Percentiles rank a stretch among this genome's conserved stretches.
Conservation (phyloP, 2,888 invertebrate species). For the Drosophila mulleri region DNA sequence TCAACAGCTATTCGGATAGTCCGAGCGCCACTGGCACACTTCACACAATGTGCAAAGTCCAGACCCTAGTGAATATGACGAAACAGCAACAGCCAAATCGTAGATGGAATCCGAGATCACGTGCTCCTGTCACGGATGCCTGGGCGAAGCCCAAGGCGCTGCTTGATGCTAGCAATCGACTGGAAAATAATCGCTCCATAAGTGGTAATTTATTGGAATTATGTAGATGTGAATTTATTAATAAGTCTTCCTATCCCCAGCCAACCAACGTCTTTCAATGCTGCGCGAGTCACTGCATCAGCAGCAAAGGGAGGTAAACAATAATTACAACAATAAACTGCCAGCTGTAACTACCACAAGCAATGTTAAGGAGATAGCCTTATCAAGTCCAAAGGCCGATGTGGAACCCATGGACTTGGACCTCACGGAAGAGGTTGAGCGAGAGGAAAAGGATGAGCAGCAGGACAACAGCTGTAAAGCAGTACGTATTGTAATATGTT, state of each 20-base stretch:
- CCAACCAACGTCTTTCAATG: conserved; percentile 48
- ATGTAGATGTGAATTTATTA: background rate
- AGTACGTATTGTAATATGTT: conserved; percentile 14
- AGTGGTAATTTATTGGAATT: conserved; percentile 17
- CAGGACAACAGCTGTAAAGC: background rate
- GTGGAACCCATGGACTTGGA: conserved; percentile 73
- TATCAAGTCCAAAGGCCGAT: background rate
- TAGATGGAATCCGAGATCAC: background rate
- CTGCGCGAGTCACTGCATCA: conserved; percentile 22
- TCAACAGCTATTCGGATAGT: background rate
- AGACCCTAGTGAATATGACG: background rate
- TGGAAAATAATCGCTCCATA: background rate
- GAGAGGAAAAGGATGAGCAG: background rate
- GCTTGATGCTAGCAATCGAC: conserved; percentile 20
- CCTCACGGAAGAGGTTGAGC: background rate
- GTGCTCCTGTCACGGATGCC: background rate
- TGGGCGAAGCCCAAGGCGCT: conserved; percentile 28
- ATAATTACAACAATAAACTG: conserved; percentile 1
- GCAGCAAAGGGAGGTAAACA: conserved; percentile 18
- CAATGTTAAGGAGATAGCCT: background rate
- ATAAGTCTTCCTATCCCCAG: conserved; percentile 19
- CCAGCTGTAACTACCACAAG: background rate
- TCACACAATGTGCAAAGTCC: background rate
- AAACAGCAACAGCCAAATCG: background rate
- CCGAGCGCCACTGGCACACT: background rate